phyloP scores from a whole-genome alignment of 2,888 invertebrate species.

The Oxycera nigricornis region DNA sequence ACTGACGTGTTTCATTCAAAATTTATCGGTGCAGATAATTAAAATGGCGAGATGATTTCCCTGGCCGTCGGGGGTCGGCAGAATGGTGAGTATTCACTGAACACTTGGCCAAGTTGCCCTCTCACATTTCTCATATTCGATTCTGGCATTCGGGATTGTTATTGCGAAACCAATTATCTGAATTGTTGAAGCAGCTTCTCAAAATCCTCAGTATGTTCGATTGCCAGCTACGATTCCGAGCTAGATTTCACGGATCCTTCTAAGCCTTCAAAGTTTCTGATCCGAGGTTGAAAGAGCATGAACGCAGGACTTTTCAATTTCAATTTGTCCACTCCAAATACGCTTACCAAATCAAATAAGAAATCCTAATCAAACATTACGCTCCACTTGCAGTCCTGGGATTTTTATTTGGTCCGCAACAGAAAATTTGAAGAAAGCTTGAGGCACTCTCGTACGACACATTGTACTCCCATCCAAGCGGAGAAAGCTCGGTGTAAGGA shows the following conservation, averaged over 20 bases:
- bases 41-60: background rate
- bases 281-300: too few relatives aligned
- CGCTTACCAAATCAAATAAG: background rate
- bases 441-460: background rate
- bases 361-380: background rate
- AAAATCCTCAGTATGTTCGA: background rate
- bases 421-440: background rate
- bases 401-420: too few relatives aligned
- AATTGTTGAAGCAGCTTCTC: background rate
- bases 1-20: background rate
- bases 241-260: too few relatives aligned
- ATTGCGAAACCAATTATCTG: background rate
- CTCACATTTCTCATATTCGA: background rate
- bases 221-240: too few relatives aligned
- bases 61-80: background rate
- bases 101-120: too few relatives aligned
- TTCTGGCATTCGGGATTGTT: background rate
- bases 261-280: too few relatives aligned
- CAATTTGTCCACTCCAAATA: background rate
- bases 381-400: background rate
- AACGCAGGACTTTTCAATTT: background rate
- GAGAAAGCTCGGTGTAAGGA: background rate
- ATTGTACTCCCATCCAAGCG: background rate
- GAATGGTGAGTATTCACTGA: too few relatives aligned
- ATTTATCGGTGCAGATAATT: background rate